Evolutionary conservation across 2,888 invertebrate genomes (phyloP), one percentile per base, ranked within the genome.

Genomic region (Nymphalis polychloros): DNA sequence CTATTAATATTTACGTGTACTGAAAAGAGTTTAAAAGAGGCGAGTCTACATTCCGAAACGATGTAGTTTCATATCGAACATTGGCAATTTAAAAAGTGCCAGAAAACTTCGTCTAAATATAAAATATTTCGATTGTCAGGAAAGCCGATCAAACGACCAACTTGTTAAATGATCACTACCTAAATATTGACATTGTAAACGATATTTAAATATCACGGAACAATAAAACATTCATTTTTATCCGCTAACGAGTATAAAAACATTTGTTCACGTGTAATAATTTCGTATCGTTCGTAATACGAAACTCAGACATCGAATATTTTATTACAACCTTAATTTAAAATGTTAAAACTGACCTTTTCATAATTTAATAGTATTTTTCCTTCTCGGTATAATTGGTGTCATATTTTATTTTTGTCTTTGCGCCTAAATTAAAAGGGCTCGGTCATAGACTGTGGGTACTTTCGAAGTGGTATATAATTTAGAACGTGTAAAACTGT

Each of bases 381-480:
- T 72, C 69, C 67, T 70, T 64, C 67, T 63, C 46, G 35, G 63
- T 70, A 73, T 76, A 76, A 75, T 76, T 76, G 73, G 68, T 66
- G 69, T 69, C 73, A 76, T 75, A 75, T 75, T 76, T 76, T 73
- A 74, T 75, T 75, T 75, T 72, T 67, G 59, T 70, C 67, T 72
- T 74, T 70, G 49, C 67, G 63, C 64, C 64, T 68, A 66, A 72
- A 71, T 72, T 74, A 71, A 74, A 74, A 72, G 65, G 72, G 57
- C 68, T 52, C 55, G 70, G 55, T 62, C 67, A 67, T 68, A 69
- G 62, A 63, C 63, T 53, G 46, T 17, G 41, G 46, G 5, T 19
- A 8, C 13, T 35, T 47, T 67, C 47, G 46, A 62, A 67, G 27
- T 55, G 66, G 13, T 64, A 27, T 48, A 3, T 31, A 41, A 41